These are phyloP conservation scores for Chelon auratus DNA, from an alignment of 2,797 vertebrate genomes.

Conservation along the genomic window DNA sequence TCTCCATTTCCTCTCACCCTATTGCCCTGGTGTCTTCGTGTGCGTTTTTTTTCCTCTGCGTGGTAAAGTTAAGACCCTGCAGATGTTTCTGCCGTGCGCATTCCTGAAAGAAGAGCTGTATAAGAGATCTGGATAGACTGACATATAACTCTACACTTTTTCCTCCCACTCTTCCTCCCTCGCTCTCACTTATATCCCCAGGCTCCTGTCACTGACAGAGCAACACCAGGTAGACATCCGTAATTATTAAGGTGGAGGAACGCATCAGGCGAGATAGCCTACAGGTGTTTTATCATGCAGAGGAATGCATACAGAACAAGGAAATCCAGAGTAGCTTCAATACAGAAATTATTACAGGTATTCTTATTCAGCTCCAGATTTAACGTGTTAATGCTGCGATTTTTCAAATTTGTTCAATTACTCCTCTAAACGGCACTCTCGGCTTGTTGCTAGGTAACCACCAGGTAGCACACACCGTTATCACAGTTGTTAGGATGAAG, in stretches of 20 bases:
- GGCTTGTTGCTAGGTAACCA: constrained; percentile 74
- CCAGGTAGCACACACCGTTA: constrained; percentile 60
- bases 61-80: constrained; percentile 43
- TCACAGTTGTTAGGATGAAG: constrained; percentile 44
- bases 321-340: neutral
- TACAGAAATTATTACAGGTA: constrained; percentile 16
- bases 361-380: constrained; percentile 49
- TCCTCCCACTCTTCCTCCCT: constrained; percentile 43
- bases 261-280: constrained; percentile 36
- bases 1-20: constrained; percentile 33
- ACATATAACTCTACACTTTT: constrained; percentile 43
- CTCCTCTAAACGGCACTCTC: constrained; percentile 40
- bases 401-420: constrained; percentile 62
- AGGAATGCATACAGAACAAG: constrained; percentile 35
- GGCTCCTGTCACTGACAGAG: constrained; percentile 71
- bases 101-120: constrained; percentile 42
- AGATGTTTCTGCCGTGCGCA: constrained; percentile 61
- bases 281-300: constrained; percentile 64
- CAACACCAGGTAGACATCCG: constrained; percentile 67
- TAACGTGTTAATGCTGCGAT: constrained; percentile 34
- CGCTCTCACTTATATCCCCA: constrained; percentile 42
- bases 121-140: constrained; percentile 58
- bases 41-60: constrained; percentile 22
- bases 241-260: constrained; percentile 69
- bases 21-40: neutral